phyloP scores from a whole-genome alignment of 2,113 vertebrate genomes.

The Sphaerodactylus townsendi region DNA sequence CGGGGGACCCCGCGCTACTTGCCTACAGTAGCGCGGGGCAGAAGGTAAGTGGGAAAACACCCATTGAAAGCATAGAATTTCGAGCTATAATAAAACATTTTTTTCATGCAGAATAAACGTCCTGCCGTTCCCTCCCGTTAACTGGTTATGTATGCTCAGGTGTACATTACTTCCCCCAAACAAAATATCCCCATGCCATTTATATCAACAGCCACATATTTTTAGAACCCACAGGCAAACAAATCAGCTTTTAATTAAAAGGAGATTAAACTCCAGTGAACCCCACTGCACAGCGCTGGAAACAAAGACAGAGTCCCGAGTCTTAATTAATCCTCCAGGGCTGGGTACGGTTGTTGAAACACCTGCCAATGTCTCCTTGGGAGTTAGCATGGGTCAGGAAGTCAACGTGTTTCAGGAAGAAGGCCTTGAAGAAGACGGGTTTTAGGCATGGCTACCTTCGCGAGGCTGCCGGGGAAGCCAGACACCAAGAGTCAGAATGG shows the following conservation, averaged over 20 bases:
- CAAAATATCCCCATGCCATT: background rate
- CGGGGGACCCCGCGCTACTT: no score
- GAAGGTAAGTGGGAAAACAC: no score
- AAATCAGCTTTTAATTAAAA: slow-evolving; percentile 5
- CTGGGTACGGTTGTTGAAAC: background rate
- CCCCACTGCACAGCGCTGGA: background rate
- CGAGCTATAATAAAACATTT: background rate
- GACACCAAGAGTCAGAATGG: background rate
- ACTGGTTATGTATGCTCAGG: background rate
- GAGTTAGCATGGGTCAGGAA: background rate
- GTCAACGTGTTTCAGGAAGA: background rate
- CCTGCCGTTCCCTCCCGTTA: background rate
- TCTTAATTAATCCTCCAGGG: slow-evolving; percentile 3
- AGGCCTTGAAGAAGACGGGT: no score
- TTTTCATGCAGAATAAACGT: background rate
- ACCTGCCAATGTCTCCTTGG: background rate
- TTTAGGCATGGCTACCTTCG: background rate
- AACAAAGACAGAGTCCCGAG: background rate
- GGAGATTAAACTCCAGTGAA: background rate
- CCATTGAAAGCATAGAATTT: background rate
- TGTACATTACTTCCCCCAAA: background rate
- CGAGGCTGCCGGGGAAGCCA: background rate
- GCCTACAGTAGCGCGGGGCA: no score
- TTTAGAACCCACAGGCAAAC: background rate
- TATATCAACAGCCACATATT: background rate